These are phyloP conservation scores for Cephus sareptanus DNA, from an alignment of 2,888 invertebrate species.

Conservation along the genomic window DNA sequence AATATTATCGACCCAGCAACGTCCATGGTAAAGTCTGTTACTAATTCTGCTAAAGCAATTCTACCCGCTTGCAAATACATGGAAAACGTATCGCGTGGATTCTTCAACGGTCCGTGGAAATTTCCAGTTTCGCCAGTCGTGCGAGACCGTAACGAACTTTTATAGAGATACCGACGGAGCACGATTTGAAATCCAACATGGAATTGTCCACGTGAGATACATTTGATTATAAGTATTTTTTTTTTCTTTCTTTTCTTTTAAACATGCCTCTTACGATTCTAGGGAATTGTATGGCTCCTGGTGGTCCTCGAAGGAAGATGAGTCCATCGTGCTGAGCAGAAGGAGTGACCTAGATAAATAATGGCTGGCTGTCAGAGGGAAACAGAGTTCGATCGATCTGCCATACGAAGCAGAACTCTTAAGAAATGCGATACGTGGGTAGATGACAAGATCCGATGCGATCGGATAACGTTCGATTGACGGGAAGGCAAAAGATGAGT, in stretches of 20 bases:
- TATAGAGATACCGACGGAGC: not conserved
- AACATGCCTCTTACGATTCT: not conserved
- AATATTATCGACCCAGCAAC: not conserved
- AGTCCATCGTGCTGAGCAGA: not conserved
- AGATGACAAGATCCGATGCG: not conserved
- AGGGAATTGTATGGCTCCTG: not conserved
- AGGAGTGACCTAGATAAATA: not conserved
- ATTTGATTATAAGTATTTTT: not conserved
- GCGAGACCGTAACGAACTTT: conserved; percentile 28
- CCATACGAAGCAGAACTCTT: not conserved
- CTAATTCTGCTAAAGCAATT: not conserved
- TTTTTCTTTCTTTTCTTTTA: not conserved
- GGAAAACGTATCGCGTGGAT: not conserved
- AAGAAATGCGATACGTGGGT: not conserved
- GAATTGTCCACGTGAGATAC: not conserved
- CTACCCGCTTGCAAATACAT: not conserved
- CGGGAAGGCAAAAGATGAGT: not conserved
- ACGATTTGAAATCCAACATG: not conserved
- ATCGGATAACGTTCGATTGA: not conserved
- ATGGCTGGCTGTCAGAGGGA: not conserved
- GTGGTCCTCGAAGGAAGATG: not conserved
- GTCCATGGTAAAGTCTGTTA: not conserved
- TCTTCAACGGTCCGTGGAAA: conserved; percentile 32
- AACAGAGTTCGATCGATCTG: not conserved
- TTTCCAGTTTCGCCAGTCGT: conserved; percentile 42